Evolutionary conservation across 2,797 vertebrate species (phyloP).

Genomic region (Spinus pinus): DNA sequence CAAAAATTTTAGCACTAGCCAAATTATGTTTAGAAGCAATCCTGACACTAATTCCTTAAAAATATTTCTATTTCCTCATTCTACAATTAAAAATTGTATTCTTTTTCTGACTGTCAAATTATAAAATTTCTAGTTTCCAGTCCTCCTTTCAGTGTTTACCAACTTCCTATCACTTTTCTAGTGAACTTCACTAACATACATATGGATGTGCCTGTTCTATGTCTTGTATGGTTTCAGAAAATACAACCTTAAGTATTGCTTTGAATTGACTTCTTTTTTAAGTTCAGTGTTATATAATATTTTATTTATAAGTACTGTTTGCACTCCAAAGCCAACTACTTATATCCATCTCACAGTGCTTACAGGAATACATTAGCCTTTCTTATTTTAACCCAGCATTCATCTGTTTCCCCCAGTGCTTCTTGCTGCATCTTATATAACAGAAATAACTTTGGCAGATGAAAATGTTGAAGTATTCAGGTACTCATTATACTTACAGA

Average conservation of each 20-base stretch:
- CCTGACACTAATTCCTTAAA: not conserved
- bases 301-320: constrained; percentile 24
- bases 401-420: not conserved
- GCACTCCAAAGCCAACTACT: not conserved
- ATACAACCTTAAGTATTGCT: not conserved
- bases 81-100: not conserved
- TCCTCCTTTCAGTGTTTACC: not conserved
- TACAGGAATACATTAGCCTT: constrained; percentile 12
- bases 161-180: not conserved
- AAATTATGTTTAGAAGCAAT: not conserved
- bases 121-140: not conserved
- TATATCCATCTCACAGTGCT: not conserved
- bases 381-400: not conserved
- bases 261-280: not conserved
- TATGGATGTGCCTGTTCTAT: not conserved
- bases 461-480: not conserved
- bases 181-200: not conserved
- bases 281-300: not conserved
- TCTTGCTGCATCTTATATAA: not conserved
- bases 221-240: not conserved
- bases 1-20: not conserved
- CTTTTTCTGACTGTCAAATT: not conserved
- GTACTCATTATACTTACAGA: not conserved
- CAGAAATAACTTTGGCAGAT: not conserved
- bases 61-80: not conserved